Evolutionary conservation across 1,140 invertebrate genomes (phyloP).

Genomic region (Sycobia sp.): DNA sequence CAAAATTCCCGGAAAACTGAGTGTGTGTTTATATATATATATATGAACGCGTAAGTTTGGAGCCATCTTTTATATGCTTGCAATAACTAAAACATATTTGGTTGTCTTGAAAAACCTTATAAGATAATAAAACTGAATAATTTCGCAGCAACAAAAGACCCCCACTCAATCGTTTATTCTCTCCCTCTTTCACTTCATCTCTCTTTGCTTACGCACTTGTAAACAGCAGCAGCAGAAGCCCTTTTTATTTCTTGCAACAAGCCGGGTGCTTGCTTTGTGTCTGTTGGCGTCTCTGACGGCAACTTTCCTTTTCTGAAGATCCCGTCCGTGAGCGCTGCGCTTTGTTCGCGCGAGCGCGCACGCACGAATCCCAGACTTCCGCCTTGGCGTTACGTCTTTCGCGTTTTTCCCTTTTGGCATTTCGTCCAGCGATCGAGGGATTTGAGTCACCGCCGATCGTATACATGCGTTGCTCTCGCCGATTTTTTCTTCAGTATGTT

Average conservation of each 20-base stretch:
- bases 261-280: not conserved
- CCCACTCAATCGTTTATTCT: not conserved
- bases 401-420: not conserved
- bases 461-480: not conserved
- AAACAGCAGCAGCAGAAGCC: too few relatives aligned
- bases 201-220: not conserved
- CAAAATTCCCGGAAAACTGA: too few relatives aligned
- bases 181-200: not conserved
- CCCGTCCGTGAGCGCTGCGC: not conserved
- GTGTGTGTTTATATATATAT: too few relatives aligned
- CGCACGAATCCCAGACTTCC: slow-evolving; percentile 14
- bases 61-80: too few relatives aligned
- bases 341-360: slow-evolving; percentile 13
- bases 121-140: too few relatives aligned
- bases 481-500: slow-evolving; percentile 25
- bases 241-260: slow-evolving; percentile 3
- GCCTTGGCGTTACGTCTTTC: too few relatives aligned
- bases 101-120: too few relatives aligned
- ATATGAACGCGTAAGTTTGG: too few relatives aligned
- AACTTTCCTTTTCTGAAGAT: slow-evolving; percentile 33
- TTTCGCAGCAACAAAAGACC: not conserved
- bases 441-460: slow-evolving; percentile 21
- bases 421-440: slow-evolving; percentile 10
- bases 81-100: too few relatives aligned
- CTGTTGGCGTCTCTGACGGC: too few relatives aligned